These are phyloP conservation scores for Aromia moschata DNA, from an alignment of 2,888 invertebrate genomes.

Conservation along the genomic window DNA sequence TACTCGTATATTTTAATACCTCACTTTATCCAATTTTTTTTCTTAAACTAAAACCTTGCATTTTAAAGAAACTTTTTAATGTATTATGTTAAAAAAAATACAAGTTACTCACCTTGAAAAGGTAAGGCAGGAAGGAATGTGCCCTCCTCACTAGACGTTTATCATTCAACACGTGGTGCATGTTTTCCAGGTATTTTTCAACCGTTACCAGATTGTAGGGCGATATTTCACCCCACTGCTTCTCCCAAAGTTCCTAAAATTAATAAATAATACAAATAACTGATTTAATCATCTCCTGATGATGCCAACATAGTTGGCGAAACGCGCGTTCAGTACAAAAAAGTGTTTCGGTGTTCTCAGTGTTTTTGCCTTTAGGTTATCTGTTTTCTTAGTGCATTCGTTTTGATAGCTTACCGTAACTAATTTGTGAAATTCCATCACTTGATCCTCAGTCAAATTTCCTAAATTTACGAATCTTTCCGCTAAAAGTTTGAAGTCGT, in stretches of 20 bases:
- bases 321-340: no score
- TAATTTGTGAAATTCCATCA: constrained; percentile 75
- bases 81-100: no score
- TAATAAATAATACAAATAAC: no score
- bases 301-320: no score
- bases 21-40: no score
- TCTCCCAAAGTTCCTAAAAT: constrained; percentile 79
- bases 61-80: no score
- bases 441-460: constrained; percentile 73
- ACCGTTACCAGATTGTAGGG: constrained; percentile 85
- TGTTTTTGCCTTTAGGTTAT: no score
- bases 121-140: constrained; percentile 80
- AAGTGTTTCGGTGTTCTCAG: no score
- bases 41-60: no score
- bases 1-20: no score
- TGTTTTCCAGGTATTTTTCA: constrained; percentile 83
- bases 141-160: constrained; percentile 77
- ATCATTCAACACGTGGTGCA: constrained; percentile 84
- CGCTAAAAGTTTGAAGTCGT: constrained; percentile 79
- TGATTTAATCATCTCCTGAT: no score
- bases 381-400: no score
- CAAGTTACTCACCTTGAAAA: constrained; percentile 77
- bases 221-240: constrained; percentile 83
- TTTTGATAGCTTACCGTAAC: constrained; percentile 73
- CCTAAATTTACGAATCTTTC: constrained; percentile 80